Base-by-base conservation (phyloP, 2,888 invertebrate genomes). In the Napeogenes sylphis region DNA sequence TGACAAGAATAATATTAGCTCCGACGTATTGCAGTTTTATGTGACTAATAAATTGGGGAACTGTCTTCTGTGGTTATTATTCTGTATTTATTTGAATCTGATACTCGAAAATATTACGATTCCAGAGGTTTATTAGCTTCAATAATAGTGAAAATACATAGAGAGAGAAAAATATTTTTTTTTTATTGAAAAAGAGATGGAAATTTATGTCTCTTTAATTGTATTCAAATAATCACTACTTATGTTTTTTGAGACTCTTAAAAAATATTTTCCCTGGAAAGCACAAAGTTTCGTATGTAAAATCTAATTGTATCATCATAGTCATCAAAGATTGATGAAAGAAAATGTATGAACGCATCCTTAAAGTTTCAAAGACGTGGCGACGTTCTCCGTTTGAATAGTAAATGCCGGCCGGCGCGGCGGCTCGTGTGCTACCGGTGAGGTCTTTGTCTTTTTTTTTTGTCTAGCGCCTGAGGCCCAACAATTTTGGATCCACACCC, bases 401-500 rank as follows among this genome's bases (percentile, higher is more conserved):
- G 75, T 75, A 76, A 78, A 73, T 76, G 70, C 72, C 61, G 60
- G 74, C 79, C n/a, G n/a, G n/a, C n/a, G n/a, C 75, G 64, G 68
- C 57, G 78, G 79, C 78, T 64, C 87, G 87, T 85, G 87, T 75
- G 87, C 88, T 90, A 88, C 89, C 81, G 89, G 87, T 85, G 86
- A 79, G 88, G 87, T 83, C 86, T 85, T 85, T 84, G 87, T 85
- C n/a, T n/a, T n/a, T n/a, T n/a, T n/a, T n/a, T n/a, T n/a, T n/a
- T n/a, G n/a, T n/a, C 86, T 83, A 82, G 71, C 73, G 84, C 88
- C 84, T 67, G 72, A 66, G 83, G 87, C 75, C 74, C 75, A 77
- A 83, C 86, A 87, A 88, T 88, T 90, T 88, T 62, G 85, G 87
- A 88, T 86, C 85, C 87, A 84, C 89, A 85, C 89, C 75, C 75